A percentile compares a stretch with the other conserved stretches of the same genome.
These are phyloP conservation scores for Pelodytes ibericus DNA, from an alignment of 2,797 vertebrate genomes.

Conservation along the genomic window DNA sequence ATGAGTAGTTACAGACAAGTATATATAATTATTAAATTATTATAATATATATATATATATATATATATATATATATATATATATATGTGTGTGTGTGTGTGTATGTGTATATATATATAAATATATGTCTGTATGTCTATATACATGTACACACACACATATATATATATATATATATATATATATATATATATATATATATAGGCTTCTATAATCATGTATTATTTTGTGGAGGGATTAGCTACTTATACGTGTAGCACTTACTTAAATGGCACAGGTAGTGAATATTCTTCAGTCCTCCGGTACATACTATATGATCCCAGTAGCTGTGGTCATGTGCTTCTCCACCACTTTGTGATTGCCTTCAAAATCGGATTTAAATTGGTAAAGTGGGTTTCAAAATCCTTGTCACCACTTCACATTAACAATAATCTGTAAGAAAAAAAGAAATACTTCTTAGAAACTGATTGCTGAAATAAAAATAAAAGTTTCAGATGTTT, in stretches of 20 bases:
- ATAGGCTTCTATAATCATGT: too few relatives aligned
- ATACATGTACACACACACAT: too few relatives aligned
- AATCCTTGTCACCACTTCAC: not conserved
- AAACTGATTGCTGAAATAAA: slow-evolving; percentile 5
- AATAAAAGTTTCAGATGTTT: not conserved
- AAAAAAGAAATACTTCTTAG: slow-evolving; percentile 6
- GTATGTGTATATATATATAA: too few relatives aligned
- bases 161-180: too few relatives aligned
- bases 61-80: too few relatives aligned
- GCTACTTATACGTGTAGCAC: not conserved
- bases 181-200: too few relatives aligned
- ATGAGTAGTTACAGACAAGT: too few relatives aligned
- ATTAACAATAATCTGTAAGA: not conserved
- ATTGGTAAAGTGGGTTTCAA: not conserved
- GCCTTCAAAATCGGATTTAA: not conserved
- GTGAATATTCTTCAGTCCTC: not conserved
- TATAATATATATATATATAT: too few relatives aligned
- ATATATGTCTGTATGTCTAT: too few relatives aligned
- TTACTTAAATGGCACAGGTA: not conserved
- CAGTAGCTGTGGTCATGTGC: not conserved
- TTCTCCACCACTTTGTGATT: not conserved
- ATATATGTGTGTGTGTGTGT: too few relatives aligned
- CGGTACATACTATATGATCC: not conserved
- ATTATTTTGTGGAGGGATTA: too few relatives aligned
- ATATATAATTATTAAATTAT: too few relatives aligned